Percentiles rank a stretch among this genome's conserved stretches.
Conservation (phyloP, 1,140 invertebrate genomes). For the Tetraneura akinire region DNA sequence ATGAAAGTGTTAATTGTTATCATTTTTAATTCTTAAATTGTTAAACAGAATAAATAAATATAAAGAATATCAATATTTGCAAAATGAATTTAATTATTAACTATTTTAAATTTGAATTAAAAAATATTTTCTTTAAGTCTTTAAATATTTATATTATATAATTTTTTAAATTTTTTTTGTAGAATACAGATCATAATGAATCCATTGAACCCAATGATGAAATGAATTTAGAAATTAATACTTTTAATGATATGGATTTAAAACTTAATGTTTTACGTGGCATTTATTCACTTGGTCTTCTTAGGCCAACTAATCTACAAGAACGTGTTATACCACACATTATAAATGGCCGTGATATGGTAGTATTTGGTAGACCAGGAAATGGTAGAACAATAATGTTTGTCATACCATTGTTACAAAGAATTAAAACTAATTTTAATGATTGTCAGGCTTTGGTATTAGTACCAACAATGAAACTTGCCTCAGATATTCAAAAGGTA, state of each 20-base stretch:
- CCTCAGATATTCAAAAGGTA: slow-evolving; percentile 76
- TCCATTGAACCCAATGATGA: background rate
- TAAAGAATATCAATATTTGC: no score
- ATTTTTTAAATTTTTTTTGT: background rate
- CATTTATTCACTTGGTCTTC: slow-evolving; percentile 99
- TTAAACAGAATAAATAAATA: no score
- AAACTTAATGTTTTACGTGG: slow-evolving; percentile 94
- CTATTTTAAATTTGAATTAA: no score
- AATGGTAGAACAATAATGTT: slow-evolving; percentile 99
- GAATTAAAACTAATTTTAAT: slow-evolving; percentile 85
- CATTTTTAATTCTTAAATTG: no score
- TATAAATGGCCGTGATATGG: slow-evolving; percentile 93
- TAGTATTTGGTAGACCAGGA: slow-evolving; percentile 97
- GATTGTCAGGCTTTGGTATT: slow-evolving; percentile 97
- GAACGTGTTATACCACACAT: slow-evolving; percentile 98
- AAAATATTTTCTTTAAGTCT: no score
- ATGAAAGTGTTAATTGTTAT: no score
- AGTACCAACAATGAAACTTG: slow-evolving; percentile 96
- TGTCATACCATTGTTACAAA: slow-evolving; percentile 96
- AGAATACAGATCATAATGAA: background rate
- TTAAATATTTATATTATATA: background rate
- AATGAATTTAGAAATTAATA: slow-evolving; percentile 62
- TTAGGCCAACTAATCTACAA: slow-evolving; percentile 99
- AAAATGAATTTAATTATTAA: no score
- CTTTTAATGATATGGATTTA: slow-evolving; percentile 98